A percentile compares a stretch with the other conserved stretches of the same genome.
Evolutionary conservation across 2,797 vertebrate genomes (phyloP).

Genomic region (Glossophaga mutica): DNA sequence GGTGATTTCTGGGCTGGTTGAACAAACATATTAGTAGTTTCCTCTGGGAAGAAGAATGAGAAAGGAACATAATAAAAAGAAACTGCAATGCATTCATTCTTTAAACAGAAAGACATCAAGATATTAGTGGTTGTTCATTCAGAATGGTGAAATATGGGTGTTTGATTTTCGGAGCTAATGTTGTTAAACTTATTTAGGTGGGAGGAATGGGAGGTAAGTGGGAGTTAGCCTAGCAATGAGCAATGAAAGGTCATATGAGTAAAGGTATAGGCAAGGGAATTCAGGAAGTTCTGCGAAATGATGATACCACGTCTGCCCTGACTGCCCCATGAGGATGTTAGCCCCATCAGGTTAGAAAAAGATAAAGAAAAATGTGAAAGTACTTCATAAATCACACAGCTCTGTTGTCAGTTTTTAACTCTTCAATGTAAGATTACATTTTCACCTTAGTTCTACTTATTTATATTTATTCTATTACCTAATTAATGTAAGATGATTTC

Average conservation of each 20-base stretch:
- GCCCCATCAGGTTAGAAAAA: not conserved
- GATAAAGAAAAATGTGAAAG: not conserved
- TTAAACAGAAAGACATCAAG: not conserved
- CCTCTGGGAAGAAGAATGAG: not conserved
- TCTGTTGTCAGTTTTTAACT: not conserved
- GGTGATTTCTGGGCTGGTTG: not conserved
- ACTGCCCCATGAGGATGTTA: not conserved
- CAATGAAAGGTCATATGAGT: not conserved
- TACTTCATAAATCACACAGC: not conserved
- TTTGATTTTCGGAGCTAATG: not conserved
- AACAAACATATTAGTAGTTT: not conserved
- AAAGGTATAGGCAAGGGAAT: not conserved
- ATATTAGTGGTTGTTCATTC: not conserved
- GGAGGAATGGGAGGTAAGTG: not conserved
- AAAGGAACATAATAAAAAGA: not conserved
- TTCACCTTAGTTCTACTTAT: not conserved
- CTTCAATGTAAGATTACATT: not conserved
- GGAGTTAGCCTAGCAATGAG: not conserved
- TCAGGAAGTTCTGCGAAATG: not conserved
- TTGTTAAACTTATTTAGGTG: not conserved
- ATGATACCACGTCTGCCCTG: accelerated
- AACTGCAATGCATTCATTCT: not conserved
- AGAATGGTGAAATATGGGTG: not conserved
- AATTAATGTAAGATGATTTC: not conserved
- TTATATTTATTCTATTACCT: not conserved